Base-by-base conservation (phyloP, 2,888 invertebrate species). In the Orthosia gothica region DNA sequence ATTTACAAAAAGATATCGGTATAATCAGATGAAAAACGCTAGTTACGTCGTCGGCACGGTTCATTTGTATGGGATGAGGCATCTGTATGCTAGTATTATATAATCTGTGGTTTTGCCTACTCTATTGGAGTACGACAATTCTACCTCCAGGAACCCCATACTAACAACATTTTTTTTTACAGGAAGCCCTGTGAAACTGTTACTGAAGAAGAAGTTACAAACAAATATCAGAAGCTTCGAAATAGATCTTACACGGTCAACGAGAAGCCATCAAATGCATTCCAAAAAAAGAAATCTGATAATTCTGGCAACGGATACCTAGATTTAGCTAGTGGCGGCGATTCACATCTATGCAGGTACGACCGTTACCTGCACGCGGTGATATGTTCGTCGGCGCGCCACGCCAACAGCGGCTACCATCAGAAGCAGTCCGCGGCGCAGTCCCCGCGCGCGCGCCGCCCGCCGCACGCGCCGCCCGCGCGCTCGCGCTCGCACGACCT, bases 311-410 rank as follows among this genome's bases (percentile, higher is more conserved):
- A 97, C 81, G 97, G 97, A 88, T 97, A 97, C 88, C 94, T 97
- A 82, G 97, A 97, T 90, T 90, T 97, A 90, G 97, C 97, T 81
- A 96, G 97, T 89, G 97, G 97, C 76, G 97, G 97, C 18, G 97
- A 97, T 76, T 97, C 97, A 12, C 93, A 97, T 88, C 87, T 97
- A 83, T 96, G 96, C 80, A 88, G 96, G 74, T 97, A 97, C 89
- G 97, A 97, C 89, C 96, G 97, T 74, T 97, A 97, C 90, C 91
- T 97, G 73, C 97, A 97, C 89, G 97, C 97, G 61, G 97, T 97
- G 62, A 97, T 97, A 81, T 97, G 97, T 88, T 96, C 97, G 26
- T 96, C 97, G 2, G 94, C 97, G 12, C 91, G 94, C 18, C 96
- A 97, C 81, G 96, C 96, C 2, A 93, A 96, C 77, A 94, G 95